phyloP scores from a whole-genome alignment of 1,140 invertebrate genomes.

The Glossosoma conforme region DNA sequence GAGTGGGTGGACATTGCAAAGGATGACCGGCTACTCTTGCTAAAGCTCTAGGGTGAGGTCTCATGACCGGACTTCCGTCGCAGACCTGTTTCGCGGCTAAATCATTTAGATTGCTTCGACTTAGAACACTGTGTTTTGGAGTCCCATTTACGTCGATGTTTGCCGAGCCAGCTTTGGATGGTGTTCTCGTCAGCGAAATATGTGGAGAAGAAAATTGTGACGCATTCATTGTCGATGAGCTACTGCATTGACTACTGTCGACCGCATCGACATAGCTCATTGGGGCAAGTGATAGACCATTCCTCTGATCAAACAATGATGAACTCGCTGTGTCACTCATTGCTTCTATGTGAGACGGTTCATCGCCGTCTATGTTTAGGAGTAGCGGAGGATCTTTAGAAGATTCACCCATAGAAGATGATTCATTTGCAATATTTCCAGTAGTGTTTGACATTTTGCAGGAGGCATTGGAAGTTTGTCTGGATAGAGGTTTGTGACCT shows the following conservation, averaged over 20 bases:
- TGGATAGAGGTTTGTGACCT: constrained; percentile 55
- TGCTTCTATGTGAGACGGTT: no score
- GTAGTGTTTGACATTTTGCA: constrained; percentile 38
- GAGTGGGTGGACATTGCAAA: constrained; percentile 69
- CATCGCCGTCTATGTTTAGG: no score
- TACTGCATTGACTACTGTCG: constrained; percentile 11
- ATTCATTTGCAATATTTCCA: constrained; percentile 28
- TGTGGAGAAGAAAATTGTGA: constrained; percentile 32
- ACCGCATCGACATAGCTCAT: constrained; percentile 16
- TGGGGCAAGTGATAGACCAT: constrained; percentile 16
- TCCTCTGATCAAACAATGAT: constrained; percentile 16
- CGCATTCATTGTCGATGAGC: not conserved
- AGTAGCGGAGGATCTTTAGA: constrained; percentile 10
- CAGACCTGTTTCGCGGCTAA: constrained; percentile 12
- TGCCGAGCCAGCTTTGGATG: constrained; percentile 38
- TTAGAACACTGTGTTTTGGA: constrained; percentile 33
- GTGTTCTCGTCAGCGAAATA: constrained; percentile 36
- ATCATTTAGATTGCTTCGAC: constrained; percentile 25
- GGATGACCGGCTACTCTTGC: constrained; percentile 49
- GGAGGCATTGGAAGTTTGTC: constrained; percentile 44
- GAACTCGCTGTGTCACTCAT: not conserved
- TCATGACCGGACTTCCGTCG: constrained; percentile 42
- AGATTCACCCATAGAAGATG: constrained; percentile 12
- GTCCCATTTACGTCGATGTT: constrained; percentile 35
- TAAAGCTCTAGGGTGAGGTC: constrained; percentile 54